Evolutionary conservation across 2,113 vertebrate genomes (phyloP).

Genomic region (Cryptotis parvus): DNA sequence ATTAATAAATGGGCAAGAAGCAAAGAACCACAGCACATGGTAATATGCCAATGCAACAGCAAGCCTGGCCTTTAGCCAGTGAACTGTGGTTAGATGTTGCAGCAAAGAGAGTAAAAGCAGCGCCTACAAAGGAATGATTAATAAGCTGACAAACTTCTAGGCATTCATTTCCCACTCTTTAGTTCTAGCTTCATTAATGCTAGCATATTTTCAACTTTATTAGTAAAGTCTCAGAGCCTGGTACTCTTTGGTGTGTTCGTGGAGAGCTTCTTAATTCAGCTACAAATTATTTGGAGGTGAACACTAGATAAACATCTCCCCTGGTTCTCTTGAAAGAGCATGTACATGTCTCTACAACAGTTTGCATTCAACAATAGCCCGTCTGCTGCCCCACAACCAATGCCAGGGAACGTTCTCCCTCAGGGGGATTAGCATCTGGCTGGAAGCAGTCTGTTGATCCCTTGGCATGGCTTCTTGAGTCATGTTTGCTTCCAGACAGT

Average conservation of each 20-base stretch:
- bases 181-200: conserved; percentile 74
- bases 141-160: conserved; percentile 85
- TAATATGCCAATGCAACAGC: conserved; percentile 86
- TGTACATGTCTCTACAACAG: not conserved
- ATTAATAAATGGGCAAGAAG: conserved; percentile 90
- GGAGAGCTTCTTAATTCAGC: conserved; percentile 58
- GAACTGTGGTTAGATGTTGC: conserved; percentile 87
- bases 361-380: not conserved
- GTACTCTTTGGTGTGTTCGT: not conserved
- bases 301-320: not conserved
- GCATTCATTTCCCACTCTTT: conserved; percentile 79
- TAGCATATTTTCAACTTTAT: conserved; percentile 81
- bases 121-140: conserved; percentile 84
- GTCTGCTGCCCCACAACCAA: not conserved
- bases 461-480: not conserved
- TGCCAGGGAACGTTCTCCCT: not conserved
- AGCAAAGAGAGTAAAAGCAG: conserved; percentile 84
- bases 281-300: conserved; percentile 34
- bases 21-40: conserved; percentile 83
- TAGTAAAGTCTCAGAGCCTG: conserved; percentile 66
- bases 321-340: conserved; percentile 2
- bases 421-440: not conserved
- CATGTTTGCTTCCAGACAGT: not conserved
- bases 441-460: not conserved
- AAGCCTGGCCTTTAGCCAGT: conserved; percentile 89